Evolutionary conservation across 2,888 invertebrate genomes (phyloP).

Genomic region (Habrosyne pyritoides): DNA sequence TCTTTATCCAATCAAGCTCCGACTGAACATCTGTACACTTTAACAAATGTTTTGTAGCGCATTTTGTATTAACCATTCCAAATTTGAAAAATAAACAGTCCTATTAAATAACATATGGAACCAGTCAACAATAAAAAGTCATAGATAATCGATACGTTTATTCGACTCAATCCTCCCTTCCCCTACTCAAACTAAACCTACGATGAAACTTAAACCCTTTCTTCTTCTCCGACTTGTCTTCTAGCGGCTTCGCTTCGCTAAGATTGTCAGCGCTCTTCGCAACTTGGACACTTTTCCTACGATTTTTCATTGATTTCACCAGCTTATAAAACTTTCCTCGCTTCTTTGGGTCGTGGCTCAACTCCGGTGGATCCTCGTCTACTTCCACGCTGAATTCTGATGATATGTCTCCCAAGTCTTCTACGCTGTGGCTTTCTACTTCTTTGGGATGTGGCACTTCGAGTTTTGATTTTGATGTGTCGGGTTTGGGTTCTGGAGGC

Average conservation of each 20-base stretch:
- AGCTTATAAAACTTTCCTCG: conserved; percentile 75
- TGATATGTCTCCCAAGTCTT: conserved; percentile 77
- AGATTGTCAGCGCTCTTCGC: conserved; percentile 76
- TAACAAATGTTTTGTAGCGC: too few species aligned
- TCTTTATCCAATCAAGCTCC: too few species aligned
- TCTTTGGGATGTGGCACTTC: conserved; percentile 62
- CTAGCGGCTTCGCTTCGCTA: conserved; percentile 57
- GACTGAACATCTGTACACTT: too few species aligned
- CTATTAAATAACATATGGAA: too few species aligned
- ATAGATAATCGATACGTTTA: conserved; percentile 30
- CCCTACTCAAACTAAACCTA: conserved; percentile 73
- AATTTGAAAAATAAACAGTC: too few species aligned
- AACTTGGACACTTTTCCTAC: conserved; percentile 77
- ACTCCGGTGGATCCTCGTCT: conserved; percentile 65
- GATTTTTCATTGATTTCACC: conserved; percentile 78
- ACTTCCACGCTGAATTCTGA: conserved; percentile 80
- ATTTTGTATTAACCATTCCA: too few species aligned
- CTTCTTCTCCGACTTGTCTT: conserved; percentile 70
- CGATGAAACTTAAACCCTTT: conserved; percentile 76
- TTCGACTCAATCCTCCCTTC: conserved; percentile 68
- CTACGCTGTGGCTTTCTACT: conserved; percentile 70
- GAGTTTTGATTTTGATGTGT: conserved; percentile 66
- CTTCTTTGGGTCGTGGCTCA: conserved; percentile 65
- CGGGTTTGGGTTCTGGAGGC: conserved; percentile 63
- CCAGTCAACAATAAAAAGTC: neutral